Evolutionary conservation across 2,113 vertebrate genomes (phyloP), one percentile per base, ranked within the genome.

Genomic region (Ammodytes marinus): DNA sequence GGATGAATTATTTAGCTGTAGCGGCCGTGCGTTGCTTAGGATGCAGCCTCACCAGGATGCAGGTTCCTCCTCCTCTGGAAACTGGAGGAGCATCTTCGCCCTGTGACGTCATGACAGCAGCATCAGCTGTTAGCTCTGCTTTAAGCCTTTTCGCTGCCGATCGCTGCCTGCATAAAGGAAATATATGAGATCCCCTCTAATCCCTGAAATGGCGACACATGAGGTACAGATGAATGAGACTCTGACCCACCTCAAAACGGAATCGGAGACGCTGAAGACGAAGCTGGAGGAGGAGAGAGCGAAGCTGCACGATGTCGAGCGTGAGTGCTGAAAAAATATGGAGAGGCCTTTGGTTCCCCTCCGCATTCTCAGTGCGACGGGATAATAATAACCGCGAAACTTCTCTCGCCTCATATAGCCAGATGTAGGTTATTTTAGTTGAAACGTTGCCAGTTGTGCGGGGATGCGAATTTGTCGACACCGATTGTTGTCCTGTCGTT

Each of bases 221-320:
- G 97, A 97, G 94, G 95, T 97, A 94, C 97, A 95, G 73, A 96
- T 97, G 87, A 97, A 96, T 75, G 97, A 99, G 94, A 97, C 96
- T 86, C 91, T 99, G 93, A 92, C 96, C 2, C 96, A 96, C 73
- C 96, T 99, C 79, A 97, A 97, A 83, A 96, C 90, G 47, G 98
- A 99, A 91, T 98, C 98, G 4, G 98, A 99, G 86, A 96, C 91
- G 87, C 96, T 99, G 80, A 99, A 99, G 95, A 94, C 95, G 84
- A 98, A 98, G 88, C 96, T 99, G 93, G 98, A 99, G 90, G 98
- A 99, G 89, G 98, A 99, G 91, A 93, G 98, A 93, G 98, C 98
- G 74, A 99, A 99, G 94, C 96, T 99, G 95, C 97, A 99, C 94
- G 98, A 99, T 85, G 98, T 99, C 93, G 98, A 99, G 93, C 91